These are phyloP conservation scores for Eilema sororculum DNA, from an alignment of 2,888 invertebrate genomes.

Conservation along the genomic window DNA sequence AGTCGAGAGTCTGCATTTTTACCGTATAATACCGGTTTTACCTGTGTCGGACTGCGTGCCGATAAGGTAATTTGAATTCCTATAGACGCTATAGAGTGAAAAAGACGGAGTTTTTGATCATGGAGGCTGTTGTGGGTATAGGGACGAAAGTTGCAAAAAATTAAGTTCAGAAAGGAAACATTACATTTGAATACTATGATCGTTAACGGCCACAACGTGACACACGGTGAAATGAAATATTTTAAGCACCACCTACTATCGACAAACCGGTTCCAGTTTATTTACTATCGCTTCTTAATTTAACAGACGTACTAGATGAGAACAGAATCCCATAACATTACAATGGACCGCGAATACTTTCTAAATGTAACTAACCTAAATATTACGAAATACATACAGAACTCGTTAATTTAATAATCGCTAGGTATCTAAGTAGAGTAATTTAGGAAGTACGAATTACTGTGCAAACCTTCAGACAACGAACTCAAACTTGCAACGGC, in stretches of 20 bases:
- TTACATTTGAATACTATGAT: slow-evolving; percentile 77
- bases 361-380: slow-evolving; percentile 52
- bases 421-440: slow-evolving; percentile 13
- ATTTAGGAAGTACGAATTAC: slow-evolving; percentile 34
- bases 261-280: slow-evolving; percentile 40
- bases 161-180: slow-evolving; percentile 70
- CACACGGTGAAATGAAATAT: slow-evolving; percentile 39
- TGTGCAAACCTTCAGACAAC: slow-evolving; percentile 54
- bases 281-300: slow-evolving; percentile 35
- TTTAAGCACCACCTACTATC: slow-evolving; percentile 33
- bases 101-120: slow-evolving; percentile 74
- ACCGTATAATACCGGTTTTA: slow-evolving; percentile 80
- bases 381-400: slow-evolving; percentile 44
- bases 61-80: slow-evolving; percentile 85
- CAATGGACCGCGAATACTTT: slow-evolving; percentile 50
- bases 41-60: slow-evolving; percentile 78
- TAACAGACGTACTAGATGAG: slow-evolving; percentile 22
- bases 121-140: slow-evolving; percentile 13
- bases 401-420: slow-evolving; percentile 43
- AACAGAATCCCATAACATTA: slow-evolving; percentile 14
- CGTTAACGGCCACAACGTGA: slow-evolving; percentile 71
- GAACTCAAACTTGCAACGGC: slow-evolving; percentile 31
- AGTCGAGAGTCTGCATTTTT: slow-evolving; percentile 61
- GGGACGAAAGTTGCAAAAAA: slow-evolving; percentile 54
- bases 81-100: slow-evolving; percentile 80